Base-by-base conservation (phyloP, 2,888 invertebrate species). In the Vannuccia rotundouncinata region DNA sequence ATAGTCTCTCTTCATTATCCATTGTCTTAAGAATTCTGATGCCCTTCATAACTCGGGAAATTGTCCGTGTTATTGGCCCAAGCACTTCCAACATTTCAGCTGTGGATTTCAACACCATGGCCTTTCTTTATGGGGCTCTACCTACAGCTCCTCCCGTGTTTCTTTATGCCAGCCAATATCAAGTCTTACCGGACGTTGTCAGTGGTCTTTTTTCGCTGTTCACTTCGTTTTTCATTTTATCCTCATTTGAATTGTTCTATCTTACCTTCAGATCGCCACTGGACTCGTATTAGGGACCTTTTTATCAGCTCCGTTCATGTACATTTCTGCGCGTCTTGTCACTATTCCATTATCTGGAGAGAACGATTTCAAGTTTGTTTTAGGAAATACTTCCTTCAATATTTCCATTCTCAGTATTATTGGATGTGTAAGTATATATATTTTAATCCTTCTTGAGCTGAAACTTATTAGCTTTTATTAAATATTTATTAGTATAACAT, bases 111-210 rank as follows among this genome's bases (percentile, higher is more conserved):
- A 93, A 94, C 83, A 95, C 94, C 60, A 96, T 94, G 87, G 96
- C 94, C 0, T 97, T 97, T 89, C 90, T 97, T 0, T 96, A 96
- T 86, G 96, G 97, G 79, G 95, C 95, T 0, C 93, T 97, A 87
- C 97, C 97, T 0, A 92, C 95, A 0, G 96, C 96, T 0, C 96
- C 96, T 0, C 94, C 94, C n/a, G 94, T 95, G 0, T 95, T 96
- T 87, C 94, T 97, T 0, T 95, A 95, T 88, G 94, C 96, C 0
- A 91, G 93, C 66, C 92, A 94, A 83, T 95, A 95, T 86, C 91
- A 92, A 83, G 88, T 94, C 79, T 94, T 94, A 86, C 91, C 93
- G 81, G 95, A 95, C 88, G 89, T 95, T 90, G 94, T 94, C 80
- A 84, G 85, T 84, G n/a, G n/a, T n/a, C n/a, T n/a, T 74, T 29